Conservation (phyloP, 2,113 vertebrate species). For the Lophius piscatorius region DNA sequence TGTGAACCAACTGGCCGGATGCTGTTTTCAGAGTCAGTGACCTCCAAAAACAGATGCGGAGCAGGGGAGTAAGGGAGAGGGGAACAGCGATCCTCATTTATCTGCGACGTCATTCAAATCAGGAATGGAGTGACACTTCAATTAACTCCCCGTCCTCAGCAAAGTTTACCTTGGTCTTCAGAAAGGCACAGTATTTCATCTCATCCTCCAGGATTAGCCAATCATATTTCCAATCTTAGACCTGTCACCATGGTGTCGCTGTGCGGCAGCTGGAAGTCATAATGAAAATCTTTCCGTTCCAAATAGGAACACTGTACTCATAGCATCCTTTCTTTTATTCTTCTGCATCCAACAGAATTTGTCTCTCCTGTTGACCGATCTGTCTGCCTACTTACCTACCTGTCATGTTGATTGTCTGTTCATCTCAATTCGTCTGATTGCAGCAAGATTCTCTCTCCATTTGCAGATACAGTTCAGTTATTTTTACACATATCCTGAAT, state of each 20-base stretch:
- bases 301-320: conserved; percentile 23
- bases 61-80: conserved; percentile 39
- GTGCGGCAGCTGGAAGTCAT: conserved; percentile 51
- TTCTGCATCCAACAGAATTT: too few relatives aligned
- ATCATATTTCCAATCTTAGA: conserved; percentile 77
- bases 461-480: too few relatives aligned
- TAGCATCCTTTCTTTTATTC: conserved; percentile 23
- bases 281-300: conserved; percentile 59
- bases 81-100: conserved; percentile 67
- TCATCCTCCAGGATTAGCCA: conserved; percentile 72
- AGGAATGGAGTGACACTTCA: conserved; percentile 75
- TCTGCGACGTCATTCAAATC: conserved; percentile 72
- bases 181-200: conserved; percentile 59
- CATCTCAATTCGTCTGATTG: too few relatives aligned
- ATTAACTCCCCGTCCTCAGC: conserved; percentile 73
- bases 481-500: too few relatives aligned
- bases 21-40: conserved; percentile 65
- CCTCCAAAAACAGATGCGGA: conserved; percentile 70
- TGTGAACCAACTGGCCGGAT: conserved; percentile 67
- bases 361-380: too few relatives aligned
- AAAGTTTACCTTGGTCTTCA: conserved; percentile 73
- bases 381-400: too few relatives aligned
- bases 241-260: conserved; percentile 63
- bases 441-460: too few relatives aligned
- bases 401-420: too few relatives aligned